Evolutionary conservation across 2,888 invertebrate genomes (phyloP).

Genomic region (Drosophila demipolita): DNA sequence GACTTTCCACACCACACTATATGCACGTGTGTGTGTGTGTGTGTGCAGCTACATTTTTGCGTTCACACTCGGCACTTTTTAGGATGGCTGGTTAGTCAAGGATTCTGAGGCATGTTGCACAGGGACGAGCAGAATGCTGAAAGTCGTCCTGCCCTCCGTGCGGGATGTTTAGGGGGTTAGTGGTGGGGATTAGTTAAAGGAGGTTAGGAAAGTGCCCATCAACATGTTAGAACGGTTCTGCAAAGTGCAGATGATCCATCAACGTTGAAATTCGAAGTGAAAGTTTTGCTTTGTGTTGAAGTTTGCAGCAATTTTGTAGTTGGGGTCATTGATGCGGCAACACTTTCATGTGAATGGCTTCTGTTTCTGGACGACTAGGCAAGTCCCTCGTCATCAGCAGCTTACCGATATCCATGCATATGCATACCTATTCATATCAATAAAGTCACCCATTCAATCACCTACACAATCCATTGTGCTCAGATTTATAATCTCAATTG

Average conservation of each 20-base stretch:
- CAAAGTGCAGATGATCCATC: conserved; percentile 75
- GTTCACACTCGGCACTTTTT: conserved; percentile 63
- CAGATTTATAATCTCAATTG: conserved; percentile 6
- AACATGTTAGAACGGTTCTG: conserved; percentile 63
- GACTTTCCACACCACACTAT: conserved; percentile 36
- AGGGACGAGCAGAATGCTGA: conserved; percentile 4
- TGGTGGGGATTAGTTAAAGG: too few relatives aligned
- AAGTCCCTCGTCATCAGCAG: conserved; percentile 19
- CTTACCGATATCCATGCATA: neutral
- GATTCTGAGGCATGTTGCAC: conserved; percentile 51
- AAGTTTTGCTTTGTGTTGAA: conserved; percentile 20
- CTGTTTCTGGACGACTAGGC: conserved; percentile 19
- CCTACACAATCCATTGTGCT: neutral
- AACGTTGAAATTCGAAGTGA: conserved; percentile 52
- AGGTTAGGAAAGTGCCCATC: conserved; percentile 40
- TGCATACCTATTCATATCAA: neutral
- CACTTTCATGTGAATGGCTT: conserved; percentile 27
- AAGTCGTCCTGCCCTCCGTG: conserved; percentile 9
- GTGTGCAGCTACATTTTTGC: conserved; percentile 45
- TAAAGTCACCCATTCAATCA: neutral
- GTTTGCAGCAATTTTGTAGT: conserved; percentile 29
- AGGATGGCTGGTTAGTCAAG: conserved; percentile 75
- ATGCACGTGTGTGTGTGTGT: conserved; percentile 8
- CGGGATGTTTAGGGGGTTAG: neutral
- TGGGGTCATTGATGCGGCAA: conserved; percentile 40